A percentile compares a stretch with the other conserved stretches of the same genome.
Conservation (phyloP, 2,113 vertebrate genomes). For the Corythornis cristatus region DNA sequence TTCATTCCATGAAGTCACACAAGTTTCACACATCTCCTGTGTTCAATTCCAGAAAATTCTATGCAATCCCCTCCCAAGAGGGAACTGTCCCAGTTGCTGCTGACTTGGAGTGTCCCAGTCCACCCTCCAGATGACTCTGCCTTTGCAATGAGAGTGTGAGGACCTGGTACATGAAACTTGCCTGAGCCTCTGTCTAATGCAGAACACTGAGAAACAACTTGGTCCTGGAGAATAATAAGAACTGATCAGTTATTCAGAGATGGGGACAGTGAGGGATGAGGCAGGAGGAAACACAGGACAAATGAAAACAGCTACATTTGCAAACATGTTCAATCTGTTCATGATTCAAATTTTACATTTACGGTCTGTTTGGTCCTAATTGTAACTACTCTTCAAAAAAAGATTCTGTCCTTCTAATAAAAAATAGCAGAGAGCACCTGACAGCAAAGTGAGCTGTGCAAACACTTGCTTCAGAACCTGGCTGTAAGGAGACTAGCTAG, state of each 20-base stretch:
- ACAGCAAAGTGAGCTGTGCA: background rate
- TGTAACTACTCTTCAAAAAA: background rate
- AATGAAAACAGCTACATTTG: background rate
- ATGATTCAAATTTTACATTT: background rate
- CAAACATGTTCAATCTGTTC: background rate
- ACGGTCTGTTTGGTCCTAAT: background rate
- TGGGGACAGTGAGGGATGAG: background rate
- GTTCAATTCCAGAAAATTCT: background rate
- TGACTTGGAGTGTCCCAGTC: accelerated
- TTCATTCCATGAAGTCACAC: background rate
- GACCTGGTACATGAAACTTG: accelerated
- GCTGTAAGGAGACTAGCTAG: background rate
- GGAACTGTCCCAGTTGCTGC: background rate
- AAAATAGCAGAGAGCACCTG: background rate
- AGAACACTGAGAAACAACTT: background rate
- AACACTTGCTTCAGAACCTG: background rate
- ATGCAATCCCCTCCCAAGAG: background rate
- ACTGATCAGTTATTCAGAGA: background rate
- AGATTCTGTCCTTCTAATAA: background rate
- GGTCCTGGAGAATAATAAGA: background rate
- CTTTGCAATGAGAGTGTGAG: background rate
- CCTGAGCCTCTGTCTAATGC: background rate
- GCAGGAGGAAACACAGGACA: background rate
- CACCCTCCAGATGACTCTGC: accelerated
- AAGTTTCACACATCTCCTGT: background rate